A percentile compares a stretch with the other conserved stretches of the same genome.
Conservation (phyloP, 2,113 vertebrate species). For the Melanerpes aurifrons region DNA sequence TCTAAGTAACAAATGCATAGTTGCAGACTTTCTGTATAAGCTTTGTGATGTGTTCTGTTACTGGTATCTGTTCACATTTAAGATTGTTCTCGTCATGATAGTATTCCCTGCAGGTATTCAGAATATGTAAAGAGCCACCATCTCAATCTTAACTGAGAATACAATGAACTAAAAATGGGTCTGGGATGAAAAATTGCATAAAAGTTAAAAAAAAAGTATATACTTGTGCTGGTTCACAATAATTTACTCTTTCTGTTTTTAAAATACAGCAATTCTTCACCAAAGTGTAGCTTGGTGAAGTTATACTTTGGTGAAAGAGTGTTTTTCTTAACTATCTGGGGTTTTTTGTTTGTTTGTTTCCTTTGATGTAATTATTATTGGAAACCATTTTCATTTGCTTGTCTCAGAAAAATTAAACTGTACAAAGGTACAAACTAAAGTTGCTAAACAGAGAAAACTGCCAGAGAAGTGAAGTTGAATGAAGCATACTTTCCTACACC, state of each 20-base stretch:
- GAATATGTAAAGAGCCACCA: background rate
- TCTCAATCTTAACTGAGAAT: background rate
- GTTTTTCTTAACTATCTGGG: background rate
- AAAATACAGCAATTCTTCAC: background rate
- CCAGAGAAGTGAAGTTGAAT: background rate
- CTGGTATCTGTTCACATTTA: background rate
- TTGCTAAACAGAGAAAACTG: background rate
- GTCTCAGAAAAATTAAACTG: background rate
- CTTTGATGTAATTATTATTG: background rate
- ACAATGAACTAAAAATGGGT: background rate
- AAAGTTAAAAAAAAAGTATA: background rate
- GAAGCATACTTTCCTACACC: too few relatives aligned
- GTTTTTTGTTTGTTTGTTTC: background rate
- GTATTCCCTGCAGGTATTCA: background rate
- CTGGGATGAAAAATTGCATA: background rate
- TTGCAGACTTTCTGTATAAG: background rate
- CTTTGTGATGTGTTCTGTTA: background rate
- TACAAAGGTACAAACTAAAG: background rate
- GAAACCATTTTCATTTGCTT: background rate
- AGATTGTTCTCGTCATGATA: background rate
- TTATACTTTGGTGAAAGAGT: too few relatives aligned
- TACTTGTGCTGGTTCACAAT: background rate
- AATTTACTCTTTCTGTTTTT: background rate
- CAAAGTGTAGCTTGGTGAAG: background rate
- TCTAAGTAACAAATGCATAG: fast-evolving